Conservation (phyloP, 2,888 invertebrate genomes). For the Seira sanloemensis region DNA sequence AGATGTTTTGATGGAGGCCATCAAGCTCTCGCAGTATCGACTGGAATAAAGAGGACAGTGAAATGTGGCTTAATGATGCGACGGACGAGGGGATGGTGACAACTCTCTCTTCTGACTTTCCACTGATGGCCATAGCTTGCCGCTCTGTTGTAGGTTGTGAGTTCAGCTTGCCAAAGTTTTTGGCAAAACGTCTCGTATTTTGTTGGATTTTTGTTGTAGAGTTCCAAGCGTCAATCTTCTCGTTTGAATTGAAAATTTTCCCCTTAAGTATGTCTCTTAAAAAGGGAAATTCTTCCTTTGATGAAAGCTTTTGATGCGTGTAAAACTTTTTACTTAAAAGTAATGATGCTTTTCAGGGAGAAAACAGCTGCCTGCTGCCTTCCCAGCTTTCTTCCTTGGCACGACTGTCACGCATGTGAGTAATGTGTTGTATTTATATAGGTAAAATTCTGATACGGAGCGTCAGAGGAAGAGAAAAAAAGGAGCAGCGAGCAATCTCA, state of each 20-base stretch:
- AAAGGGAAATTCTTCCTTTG: not conserved
- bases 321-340: not conserved
- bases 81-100: constrained; percentile 30
- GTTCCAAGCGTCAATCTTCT: no score
- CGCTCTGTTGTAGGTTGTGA: not conserved
- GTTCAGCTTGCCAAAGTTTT: constrained; percentile 14
- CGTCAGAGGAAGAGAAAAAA: not conserved
- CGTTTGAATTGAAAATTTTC: not conserved
- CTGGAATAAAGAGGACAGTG: constrained; percentile 21
- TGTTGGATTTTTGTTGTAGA: not conserved
- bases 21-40: constrained; percentile 41
- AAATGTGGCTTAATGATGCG: constrained; percentile 3
- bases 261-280: not conserved
- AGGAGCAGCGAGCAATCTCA: not conserved
- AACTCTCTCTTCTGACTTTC: constrained; percentile 33
- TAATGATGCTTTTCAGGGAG: not conserved
- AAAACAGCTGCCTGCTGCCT: not conserved
- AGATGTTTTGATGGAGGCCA: constrained; percentile 24
- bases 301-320: not conserved
- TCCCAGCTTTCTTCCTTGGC: not conserved
- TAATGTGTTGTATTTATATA: not conserved
- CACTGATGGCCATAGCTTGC: constrained; percentile 56
- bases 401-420: not conserved
- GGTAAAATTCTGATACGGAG: not conserved
- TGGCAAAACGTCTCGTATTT: constrained; percentile 3